Percentiles rank a stretch among this genome's conserved stretches.
These are phyloP conservation scores for Heterocephalus glaber DNA, from an alignment of 2,113 vertebrate species.

Conservation along the genomic window DNA sequence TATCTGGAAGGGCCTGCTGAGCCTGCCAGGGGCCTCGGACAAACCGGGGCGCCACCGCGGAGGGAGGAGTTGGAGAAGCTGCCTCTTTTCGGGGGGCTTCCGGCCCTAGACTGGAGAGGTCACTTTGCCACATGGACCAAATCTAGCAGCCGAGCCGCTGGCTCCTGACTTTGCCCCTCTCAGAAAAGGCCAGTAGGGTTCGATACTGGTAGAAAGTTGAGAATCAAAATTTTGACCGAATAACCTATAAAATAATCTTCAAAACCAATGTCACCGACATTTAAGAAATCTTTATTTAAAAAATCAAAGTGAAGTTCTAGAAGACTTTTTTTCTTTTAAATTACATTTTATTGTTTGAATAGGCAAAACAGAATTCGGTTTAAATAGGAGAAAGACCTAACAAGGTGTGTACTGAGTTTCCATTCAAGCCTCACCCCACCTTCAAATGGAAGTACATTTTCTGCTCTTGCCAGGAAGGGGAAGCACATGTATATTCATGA, in stretches of 20 bases:
- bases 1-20: background rate
- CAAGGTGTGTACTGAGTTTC: background rate
- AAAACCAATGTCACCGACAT: background rate
- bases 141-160: background rate
- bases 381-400: background rate
- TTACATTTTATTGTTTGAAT: background rate
- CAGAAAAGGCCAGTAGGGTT: background rate
- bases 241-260: background rate
- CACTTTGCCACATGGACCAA: background rate
- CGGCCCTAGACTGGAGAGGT: background rate
- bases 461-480: background rate
- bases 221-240: background rate
- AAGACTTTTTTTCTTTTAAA: background rate
- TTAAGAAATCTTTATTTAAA: background rate
- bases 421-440: accelerated
- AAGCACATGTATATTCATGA: background rate
- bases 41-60: background rate
- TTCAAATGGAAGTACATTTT: accelerated
- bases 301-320: background rate
- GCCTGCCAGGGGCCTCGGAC: background rate
- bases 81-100: background rate
- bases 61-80: background rate
- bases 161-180: background rate
- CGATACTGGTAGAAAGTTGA: background rate
- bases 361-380: background rate